Evolutionary conservation across 2,888 invertebrate genomes (phyloP).

Genomic region (Lasioglossum pauxillum): DNA sequence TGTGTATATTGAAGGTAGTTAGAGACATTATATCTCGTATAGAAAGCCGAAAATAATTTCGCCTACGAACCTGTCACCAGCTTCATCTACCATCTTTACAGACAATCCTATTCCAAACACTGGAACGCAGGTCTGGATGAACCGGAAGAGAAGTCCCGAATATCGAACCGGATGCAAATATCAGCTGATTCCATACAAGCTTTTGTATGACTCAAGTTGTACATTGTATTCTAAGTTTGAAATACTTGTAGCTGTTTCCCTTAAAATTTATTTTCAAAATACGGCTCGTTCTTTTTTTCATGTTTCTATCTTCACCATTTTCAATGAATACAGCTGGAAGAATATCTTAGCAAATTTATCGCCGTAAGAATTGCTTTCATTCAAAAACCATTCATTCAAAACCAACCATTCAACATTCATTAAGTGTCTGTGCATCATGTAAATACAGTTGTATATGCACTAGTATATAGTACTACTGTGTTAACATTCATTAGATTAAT

Average conservation of each 20-base stretch:
- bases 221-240: slow-evolving; percentile 19
- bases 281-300: neutral
- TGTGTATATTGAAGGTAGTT: slow-evolving; percentile 5
- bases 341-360: neutral
- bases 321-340: neutral
- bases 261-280: neutral
- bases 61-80: slow-evolving; percentile 83
- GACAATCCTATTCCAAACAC: slow-evolving; percentile 63
- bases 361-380: neutral
- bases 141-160: slow-evolving; percentile 72
- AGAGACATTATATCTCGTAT: slow-evolving; percentile 20
- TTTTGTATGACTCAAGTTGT: slow-evolving; percentile 59
- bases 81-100: slow-evolving; percentile 83
- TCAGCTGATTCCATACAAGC: slow-evolving; percentile 75
- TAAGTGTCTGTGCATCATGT: neutral
- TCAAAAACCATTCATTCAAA: neutral
- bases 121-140: slow-evolving; percentile 68
- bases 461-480: neutral
- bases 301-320: neutral
- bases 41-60: slow-evolving; percentile 56
- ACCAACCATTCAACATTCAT: neutral
- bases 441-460: neutral
- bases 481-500: neutral
- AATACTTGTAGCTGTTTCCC: neutral
- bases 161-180: slow-evolving; percentile 77